Base-by-base conservation (phyloP, 1,140 invertebrate species). In the Atopsyche davidsoni region DNA sequence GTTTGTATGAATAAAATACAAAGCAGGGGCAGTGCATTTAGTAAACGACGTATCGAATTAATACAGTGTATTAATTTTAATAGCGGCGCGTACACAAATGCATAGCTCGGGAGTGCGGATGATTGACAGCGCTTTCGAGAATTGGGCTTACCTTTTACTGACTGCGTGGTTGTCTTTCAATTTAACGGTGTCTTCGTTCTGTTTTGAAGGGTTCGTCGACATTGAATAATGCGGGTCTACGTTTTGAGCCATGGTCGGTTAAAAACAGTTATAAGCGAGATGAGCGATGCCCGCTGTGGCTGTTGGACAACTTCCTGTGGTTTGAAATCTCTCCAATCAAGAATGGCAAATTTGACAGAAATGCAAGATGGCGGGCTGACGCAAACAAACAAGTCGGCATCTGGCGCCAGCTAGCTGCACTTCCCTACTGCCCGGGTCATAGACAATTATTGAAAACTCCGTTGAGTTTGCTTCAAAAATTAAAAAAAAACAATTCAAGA, bases 121-220 rank as follows among this genome's bases (percentile, higher is more conserved):
- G n/a, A n/a, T n/a, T n/a, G n/a, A n/a, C n/a, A n/a, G n/a, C n/a
- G 23, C 4, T 11, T 6, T 9, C 7, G 39, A 9, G 39, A 17
- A 28, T 44, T 40, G 46, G 53, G 63, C 72, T 68, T 74, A 87
- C 86, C 86, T 82, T 83, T 88, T 89, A 69, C 83, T 87, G 46
- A 89, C 86, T 64, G 86, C 85, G 72, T 89, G 86, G 75, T 86
- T 88, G 66, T 88, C 86, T 67, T 85, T 85, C 51, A 85, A 75
- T 64, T 79, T 72, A 60, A 78, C 79, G 58, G 79, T 81, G 62
- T 86, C 84, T 61, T 87, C 83, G 60, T 78, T 81, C 42, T 85
- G 81, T 75, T 89, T 88, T 17, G 73, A 72, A 40, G 76, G 77
- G 59, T 78, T 75, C 42, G 80, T 78, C 54, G 79, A 78, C 52